Evolutionary conservation across 37 sponge, comb jelly and placozoan species (phyloP).

Genomic region (Bolinopsis microptera): DNA sequence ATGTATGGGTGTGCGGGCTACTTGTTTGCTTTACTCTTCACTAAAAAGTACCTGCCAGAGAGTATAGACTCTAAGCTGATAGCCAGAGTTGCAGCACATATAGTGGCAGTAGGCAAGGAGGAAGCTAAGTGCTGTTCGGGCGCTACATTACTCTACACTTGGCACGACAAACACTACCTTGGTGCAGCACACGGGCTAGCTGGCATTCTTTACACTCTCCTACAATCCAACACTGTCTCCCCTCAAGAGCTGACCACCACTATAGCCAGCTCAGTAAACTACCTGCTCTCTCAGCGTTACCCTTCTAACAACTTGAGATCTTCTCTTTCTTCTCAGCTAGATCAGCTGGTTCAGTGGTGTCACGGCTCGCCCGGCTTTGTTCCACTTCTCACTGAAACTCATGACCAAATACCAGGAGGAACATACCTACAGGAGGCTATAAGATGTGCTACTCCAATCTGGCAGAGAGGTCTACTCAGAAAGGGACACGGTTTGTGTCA

Average conservation of each 20-base stretch:
- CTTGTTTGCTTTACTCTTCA: slow-evolving; percentile 85
- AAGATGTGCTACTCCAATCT: slow-evolving; percentile 63
- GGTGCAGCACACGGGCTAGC: slow-evolving; percentile 96
- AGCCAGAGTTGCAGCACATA: slow-evolving; percentile 65
- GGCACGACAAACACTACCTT: slow-evolving; percentile 89
- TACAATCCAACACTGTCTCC: slow-evolving; percentile 63
- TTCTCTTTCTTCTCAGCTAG: slow-evolving; percentile 6
- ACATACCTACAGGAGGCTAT: slow-evolving; percentile 68
- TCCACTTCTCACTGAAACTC: slow-evolving; percentile 69
- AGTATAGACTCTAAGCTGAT: slow-evolving; percentile 71
- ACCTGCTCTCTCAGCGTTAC: slow-evolving; percentile 68
- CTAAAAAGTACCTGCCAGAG: slow-evolving; percentile 70
- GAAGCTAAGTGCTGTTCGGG: slow-evolving; percentile 63
- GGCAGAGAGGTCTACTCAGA: slow-evolving; percentile 77
- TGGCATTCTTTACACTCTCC: slow-evolving; percentile 79
- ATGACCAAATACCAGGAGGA: slow-evolving; percentile 64
- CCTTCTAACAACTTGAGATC: slow-evolving; percentile 74
- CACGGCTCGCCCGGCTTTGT: slow-evolving; percentile 81
- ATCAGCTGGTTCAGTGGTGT: slow-evolving; percentile 82
- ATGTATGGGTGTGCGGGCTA: slow-evolving; percentile 88
- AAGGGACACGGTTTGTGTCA: slow-evolving; percentile 81
- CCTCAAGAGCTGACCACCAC: not conserved
- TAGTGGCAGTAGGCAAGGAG: slow-evolving; percentile 73
- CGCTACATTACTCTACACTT: slow-evolving; percentile 85
- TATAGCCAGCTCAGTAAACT: slow-evolving; percentile 63